Evolutionary conservation across 1,140 invertebrate genomes (phyloP), one percentile per base, ranked within the genome.

Genomic region (Magallana gigas): DNA sequence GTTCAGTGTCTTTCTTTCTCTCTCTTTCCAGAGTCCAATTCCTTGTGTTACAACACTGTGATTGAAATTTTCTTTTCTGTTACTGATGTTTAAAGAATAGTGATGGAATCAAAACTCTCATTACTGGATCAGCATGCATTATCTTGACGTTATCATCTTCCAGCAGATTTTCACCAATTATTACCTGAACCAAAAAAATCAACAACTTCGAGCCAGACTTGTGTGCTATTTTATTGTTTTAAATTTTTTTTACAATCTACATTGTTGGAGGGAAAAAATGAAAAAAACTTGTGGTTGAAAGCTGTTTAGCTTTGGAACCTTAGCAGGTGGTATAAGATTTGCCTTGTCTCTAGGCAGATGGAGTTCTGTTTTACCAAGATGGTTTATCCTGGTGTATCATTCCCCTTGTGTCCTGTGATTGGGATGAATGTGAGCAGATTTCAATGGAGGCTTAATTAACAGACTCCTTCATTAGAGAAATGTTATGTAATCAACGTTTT

Each of bases 241-340:
- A 48, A 36, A 23, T 1, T 48, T 48, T 76, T 23, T 76, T 23
- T 76, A 11, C 23, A 12, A 8, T 76, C 23, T 76, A 23, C 68
- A 76, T 76, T 23, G 36, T 36, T 29, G 23, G 12, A 29, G 12
- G 14, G 12, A 76, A 76, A 71, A 76, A 36, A 12, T 29, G 23
- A 3, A 76, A 29, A 9, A 76, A 29, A 12, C 29, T 29, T 76
- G 68, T 76, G 68, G 36, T 48, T 48, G 2, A 48, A 5, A 48
- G 36, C 68, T 29, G 36, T 76, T 76, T 76, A 8, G 23, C 4
- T 76, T 29, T 36, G 68, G 68, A 76, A 76, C 18, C 68, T 12
- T 76, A 36, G 68, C 68, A 76, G 68, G 68, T 76, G 68, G 68
- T 76, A 76, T 12, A 76, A 76, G 68, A 36, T 76, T 76, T 76